Evolutionary conservation across 2,797 vertebrate species (phyloP).

Genomic region (Varecia variegata): DNA sequence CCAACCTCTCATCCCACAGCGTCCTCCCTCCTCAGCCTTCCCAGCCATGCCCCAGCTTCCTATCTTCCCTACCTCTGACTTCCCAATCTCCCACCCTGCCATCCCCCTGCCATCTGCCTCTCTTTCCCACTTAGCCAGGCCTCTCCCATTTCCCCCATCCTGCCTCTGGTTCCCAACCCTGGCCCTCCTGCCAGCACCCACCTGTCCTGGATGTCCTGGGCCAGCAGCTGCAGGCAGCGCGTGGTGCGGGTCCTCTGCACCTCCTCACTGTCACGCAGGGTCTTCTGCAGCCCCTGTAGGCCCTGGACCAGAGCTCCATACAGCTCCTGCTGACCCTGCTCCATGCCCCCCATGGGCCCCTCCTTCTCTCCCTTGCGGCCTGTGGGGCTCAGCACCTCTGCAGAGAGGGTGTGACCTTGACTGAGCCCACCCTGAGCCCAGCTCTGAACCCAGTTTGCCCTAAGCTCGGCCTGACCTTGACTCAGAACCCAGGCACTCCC

Average conservation of each 20-base stretch:
- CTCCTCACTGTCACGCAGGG: slow-evolving; percentile 58
- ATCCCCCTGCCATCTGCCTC: not conserved
- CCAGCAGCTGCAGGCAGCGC: slow-evolving; percentile 71
- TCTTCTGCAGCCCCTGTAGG: slow-evolving; percentile 71
- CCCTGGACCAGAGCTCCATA: slow-evolving; percentile 70
- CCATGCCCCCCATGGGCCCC: not conserved
- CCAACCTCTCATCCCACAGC: not conserved
- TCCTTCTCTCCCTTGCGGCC: slow-evolving; percentile 40
- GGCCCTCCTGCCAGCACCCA: not conserved
- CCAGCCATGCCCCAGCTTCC: not conserved
- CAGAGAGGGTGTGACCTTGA: not conserved
- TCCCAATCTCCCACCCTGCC: not conserved
- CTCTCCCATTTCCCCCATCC: not conserved
- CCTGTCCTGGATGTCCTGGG: slow-evolving; percentile 79
- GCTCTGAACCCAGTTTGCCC: not conserved
- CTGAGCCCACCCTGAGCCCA: not conserved
- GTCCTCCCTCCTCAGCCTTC: not conserved
- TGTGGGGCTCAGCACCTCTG: slow-evolving; percentile 47
- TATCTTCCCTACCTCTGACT: not conserved
- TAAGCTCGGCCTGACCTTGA: not conserved
- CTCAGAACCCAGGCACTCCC: not conserved
- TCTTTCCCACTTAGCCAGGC: not conserved
- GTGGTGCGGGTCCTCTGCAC: slow-evolving; percentile 45
- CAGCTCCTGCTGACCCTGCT: slow-evolving; percentile 65
- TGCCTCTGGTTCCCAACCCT: not conserved